Conservation (phyloP, 1,140 invertebrate species). For the Achroia grisella region DNA sequence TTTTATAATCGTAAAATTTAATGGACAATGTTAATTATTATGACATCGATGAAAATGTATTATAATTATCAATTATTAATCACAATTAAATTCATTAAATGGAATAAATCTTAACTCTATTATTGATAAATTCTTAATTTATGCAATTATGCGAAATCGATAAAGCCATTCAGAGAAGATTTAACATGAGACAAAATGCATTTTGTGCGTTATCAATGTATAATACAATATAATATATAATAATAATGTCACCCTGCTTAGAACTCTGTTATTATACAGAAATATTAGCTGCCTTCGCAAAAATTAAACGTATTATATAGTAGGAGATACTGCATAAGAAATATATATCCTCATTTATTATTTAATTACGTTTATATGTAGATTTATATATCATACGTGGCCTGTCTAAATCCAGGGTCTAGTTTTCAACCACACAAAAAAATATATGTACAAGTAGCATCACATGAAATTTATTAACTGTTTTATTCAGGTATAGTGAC, state of each 20-base stretch:
- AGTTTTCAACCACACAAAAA: too few relatives aligned
- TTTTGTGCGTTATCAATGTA: conserved; percentile 39
- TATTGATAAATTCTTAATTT: conserved; percentile 16
- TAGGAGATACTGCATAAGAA: too few relatives aligned
- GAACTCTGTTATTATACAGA: conserved; percentile 9
- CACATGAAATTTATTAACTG: too few relatives aligned
- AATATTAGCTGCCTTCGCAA: neutral
- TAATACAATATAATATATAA: neutral
- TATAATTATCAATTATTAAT: neutral
- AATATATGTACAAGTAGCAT: too few relatives aligned
- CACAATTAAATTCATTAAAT: conserved; percentile 16
- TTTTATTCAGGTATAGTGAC: too few relatives aligned
- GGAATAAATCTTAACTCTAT: conserved; percentile 12
- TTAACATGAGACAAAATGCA: conserved; percentile 14
- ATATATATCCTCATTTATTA: too few relatives aligned
- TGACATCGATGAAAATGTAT: conserved; percentile 6
- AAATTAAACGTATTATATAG: too few relatives aligned
- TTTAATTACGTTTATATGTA: too few relatives aligned
- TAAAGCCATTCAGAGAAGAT: conserved; percentile 7
- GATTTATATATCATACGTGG: too few relatives aligned
- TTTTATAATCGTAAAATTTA: neutral
- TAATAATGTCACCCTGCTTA: conserved; percentile 30
- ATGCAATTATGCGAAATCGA: neutral
- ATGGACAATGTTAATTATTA: conserved; percentile 11
- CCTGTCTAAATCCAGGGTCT: too few relatives aligned